Percentiles rank a stretch among this genome's conserved stretches.
Evolutionary conservation across 1,140 invertebrate species (phyloP).

Genomic region (Listronotus bonariensis): DNA sequence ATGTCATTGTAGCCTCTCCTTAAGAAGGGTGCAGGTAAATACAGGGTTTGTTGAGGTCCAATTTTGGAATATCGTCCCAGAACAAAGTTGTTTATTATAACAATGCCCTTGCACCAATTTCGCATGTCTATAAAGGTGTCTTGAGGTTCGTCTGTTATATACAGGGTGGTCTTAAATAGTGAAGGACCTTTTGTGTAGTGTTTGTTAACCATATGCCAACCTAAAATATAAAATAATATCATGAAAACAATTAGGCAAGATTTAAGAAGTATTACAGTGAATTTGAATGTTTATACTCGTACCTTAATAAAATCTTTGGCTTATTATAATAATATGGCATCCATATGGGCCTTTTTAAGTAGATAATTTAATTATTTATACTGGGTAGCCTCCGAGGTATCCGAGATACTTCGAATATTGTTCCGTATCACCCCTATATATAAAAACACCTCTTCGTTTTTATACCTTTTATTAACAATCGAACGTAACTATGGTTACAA

Average conservation of each 20-base stretch:
- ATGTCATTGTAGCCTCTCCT: conserved; percentile 58
- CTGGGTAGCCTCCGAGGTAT: too few species aligned
- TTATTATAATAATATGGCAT: too few species aligned
- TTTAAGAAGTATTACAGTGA: too few species aligned
- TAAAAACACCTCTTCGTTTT: too few species aligned
- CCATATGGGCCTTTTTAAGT: too few species aligned
- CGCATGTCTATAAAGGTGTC: conserved; percentile 55
- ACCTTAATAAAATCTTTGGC: too few species aligned
- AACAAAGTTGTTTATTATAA: conserved; percentile 68
- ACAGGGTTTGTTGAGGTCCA: conserved; percentile 65
- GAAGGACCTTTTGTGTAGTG: conserved; percentile 42
- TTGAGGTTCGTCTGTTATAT: conserved; percentile 23
- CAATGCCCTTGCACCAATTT: conserved; percentile 63
- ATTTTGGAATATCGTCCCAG: conserved; percentile 62
- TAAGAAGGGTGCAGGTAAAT: conserved; percentile 63
- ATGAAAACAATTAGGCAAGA: conserved; percentile 47
- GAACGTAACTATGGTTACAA: too few species aligned
- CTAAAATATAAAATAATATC: conserved; percentile 44
- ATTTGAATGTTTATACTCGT: too few species aligned
- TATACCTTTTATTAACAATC: too few species aligned
- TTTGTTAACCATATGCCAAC: conserved; percentile 51
- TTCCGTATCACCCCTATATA: too few species aligned
- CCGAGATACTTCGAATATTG: too few species aligned
- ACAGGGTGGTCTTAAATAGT: conserved; percentile 47
- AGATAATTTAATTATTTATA: too few species aligned